Evolutionary conservation across 2,113 vertebrate genomes (phyloP), one percentile per base, ranked within the genome.

Genomic region (Oreochromis tanganicae): DNA sequence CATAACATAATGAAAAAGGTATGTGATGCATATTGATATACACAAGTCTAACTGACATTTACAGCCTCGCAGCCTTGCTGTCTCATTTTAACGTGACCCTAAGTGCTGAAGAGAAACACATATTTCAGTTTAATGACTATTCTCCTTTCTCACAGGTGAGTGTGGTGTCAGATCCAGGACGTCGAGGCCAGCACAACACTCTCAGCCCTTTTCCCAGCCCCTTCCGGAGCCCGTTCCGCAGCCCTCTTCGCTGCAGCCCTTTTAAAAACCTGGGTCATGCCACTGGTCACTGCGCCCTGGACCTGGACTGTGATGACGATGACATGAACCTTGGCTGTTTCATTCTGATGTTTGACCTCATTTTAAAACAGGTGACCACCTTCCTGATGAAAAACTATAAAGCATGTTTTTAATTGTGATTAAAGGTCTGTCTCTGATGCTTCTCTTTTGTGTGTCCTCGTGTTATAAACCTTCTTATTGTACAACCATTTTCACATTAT

Each of bases 261-360:
- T 99, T 99, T 93, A 98, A 98, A 95, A 99, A 99, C 95, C 97
- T 99, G 90, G 98, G 98, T 43, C 98, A 97, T 11, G 96, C 97
- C 12, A 75, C 96, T 0, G 98, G 97, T 71, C 95, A 96, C 93
- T 98, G 97, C 79, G 95, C 97, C 84, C 97, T 97, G 91, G 99
- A 99, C 92, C 97, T 99, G 94, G 99, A 99, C 90, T 97, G 97
- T 92, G 98, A 99, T 55, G 98, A 99, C 46, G 98, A 99, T 63
- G 99, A 99, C 94, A 98, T 99, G 98, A 99, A 99, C 96, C 97
- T 99, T 83, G 97, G 97, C 95, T 99, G 98, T 96, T 99, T 99
- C 96, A 99, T 99, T 94, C 97, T 99, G 90, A 99, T 99, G 99
- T 99, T 99, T 93, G 99, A 99, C 93, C 98, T 99, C 94, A 97